These are phyloP conservation scores for Ctenicera cuprea DNA, from an alignment of 2,888 invertebrate species.

Conservation along the genomic window DNA sequence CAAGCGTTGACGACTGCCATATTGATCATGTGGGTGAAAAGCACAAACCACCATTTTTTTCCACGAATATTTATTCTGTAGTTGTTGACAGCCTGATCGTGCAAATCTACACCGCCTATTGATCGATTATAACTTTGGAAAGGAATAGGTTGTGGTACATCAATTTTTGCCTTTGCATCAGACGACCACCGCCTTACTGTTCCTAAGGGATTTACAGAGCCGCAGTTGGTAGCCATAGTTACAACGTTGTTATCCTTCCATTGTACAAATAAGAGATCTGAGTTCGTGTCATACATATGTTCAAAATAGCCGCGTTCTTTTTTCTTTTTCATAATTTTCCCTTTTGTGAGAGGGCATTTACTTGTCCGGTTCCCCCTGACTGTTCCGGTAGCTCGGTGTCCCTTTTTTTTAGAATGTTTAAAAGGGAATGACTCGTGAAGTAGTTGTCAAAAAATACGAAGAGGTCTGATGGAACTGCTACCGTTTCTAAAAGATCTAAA, in stretches of 20 bases:
- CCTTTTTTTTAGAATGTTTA: slow-evolving; percentile 35
- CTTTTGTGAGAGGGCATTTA: slow-evolving; percentile 41
- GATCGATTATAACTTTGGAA: slow-evolving; percentile 40
- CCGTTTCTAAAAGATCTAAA: slow-evolving; percentile 48
- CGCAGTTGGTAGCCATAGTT: slow-evolving; percentile 52
- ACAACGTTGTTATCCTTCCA: slow-evolving; percentile 59
- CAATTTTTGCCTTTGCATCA: slow-evolving; percentile 34
- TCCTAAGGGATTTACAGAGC: slow-evolving; percentile 40
- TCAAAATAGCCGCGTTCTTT: slow-evolving; percentile 50
- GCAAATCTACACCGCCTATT: slow-evolving; percentile 48
- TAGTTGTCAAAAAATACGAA: slow-evolving; percentile 54
- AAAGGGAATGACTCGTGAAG: slow-evolving; percentile 50
- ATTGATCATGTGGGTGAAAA: slow-evolving; percentile 46
- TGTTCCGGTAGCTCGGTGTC: slow-evolving; percentile 44
- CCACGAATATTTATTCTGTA: slow-evolving; percentile 37
- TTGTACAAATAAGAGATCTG: slow-evolving; percentile 51
- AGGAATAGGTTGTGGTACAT: slow-evolving; percentile 40
- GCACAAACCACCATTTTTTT: slow-evolving; percentile 47
- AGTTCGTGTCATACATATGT: slow-evolving; percentile 38
- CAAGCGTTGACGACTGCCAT: slow-evolving; percentile 40
- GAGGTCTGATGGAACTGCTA: slow-evolving; percentile 42
- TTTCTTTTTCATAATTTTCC: slow-evolving; percentile 30
- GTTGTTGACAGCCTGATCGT: slow-evolving; percentile 37
- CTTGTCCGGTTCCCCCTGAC: slow-evolving; percentile 44
- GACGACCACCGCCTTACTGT: slow-evolving; percentile 42